Evolutionary conservation across 2,797 vertebrate genomes (phyloP), one percentile per base, ranked within the genome.

Genomic region (Chaenodraco wilsoni): DNA sequence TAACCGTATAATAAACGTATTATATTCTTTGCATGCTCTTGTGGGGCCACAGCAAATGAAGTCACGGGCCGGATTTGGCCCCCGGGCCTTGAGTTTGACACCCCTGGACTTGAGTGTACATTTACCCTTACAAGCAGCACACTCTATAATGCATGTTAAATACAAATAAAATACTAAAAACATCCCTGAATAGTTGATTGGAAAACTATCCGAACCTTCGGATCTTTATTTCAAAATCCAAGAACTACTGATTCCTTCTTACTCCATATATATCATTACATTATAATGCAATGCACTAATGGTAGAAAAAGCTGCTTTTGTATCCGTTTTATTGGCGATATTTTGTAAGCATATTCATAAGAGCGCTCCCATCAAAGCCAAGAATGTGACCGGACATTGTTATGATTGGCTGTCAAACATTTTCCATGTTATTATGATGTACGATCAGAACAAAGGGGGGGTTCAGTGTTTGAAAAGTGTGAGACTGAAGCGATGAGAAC

Each of bases 391-490:
- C 74, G 81, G 80, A 84, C 76, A 66, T 79, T 72, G 65, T 74
- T 68, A 78, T 63, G 61, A 84, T 74, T 75, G 62, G 31, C 79
- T 78, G 72, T 88, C 69, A 62, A 40, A 51, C 57, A 31, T 65
- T 78, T 73, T 78, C 72, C 69, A 74, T 73, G 74, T 84, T 46
- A 52, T 74, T 61, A 69, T 81, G 68, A 78, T 84, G 71, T 81
- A 46, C 71, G 73, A 69, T 27, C 23, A 64, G 65, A 69, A 21
- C 72, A 27, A 13, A 13, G 23, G 9, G 3, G 3, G 44, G 1
- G 2, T 19, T 23, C 37, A 12, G 16, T 15, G 19, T 41, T 11
- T 14, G 50, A 27, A 19, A 17, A 23, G 45, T 63, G 56, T 19
- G 14, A 63, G 37, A 64, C 49, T 49, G 31, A 61, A 51, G 46